Evolutionary conservation across 2,113 vertebrate species (phyloP).

Genomic region (Tinamus guttatus): DNA sequence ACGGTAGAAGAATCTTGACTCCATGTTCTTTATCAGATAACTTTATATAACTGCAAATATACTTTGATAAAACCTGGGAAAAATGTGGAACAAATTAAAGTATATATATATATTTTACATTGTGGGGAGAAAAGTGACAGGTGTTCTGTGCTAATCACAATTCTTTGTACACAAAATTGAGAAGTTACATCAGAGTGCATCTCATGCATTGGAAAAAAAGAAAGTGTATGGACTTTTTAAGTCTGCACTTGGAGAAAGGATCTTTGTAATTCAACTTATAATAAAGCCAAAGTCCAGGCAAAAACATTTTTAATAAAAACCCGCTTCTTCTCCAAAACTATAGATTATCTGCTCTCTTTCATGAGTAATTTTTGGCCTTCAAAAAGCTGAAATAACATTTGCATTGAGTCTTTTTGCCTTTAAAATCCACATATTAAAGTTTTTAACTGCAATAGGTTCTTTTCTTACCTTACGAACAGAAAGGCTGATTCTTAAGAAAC

Average conservation of each 20-base stretch:
- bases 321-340: background rate
- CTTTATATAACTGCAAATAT: conserved; percentile 35
- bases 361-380: background rate
- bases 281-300: background rate
- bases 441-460: background rate
- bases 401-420: background rate
- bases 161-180: background rate
- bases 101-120: background rate
- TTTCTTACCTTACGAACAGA: background rate
- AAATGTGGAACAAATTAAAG: background rate
- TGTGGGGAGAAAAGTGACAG: background rate
- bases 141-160: conserved; percentile 11
- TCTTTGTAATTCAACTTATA: background rate
- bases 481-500: background rate
- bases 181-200: background rate
- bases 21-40: background rate
- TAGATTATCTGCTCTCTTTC: background rate
- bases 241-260: background rate
- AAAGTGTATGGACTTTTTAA: background rate
- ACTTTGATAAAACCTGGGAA: background rate
- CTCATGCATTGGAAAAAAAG: conserved; percentile 21
- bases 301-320: background rate
- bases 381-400: background rate
- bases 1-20: background rate
- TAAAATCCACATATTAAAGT: background rate